Base-by-base conservation (phyloP, 2,888 invertebrate species). In the Hoplodrina ambigua region DNA sequence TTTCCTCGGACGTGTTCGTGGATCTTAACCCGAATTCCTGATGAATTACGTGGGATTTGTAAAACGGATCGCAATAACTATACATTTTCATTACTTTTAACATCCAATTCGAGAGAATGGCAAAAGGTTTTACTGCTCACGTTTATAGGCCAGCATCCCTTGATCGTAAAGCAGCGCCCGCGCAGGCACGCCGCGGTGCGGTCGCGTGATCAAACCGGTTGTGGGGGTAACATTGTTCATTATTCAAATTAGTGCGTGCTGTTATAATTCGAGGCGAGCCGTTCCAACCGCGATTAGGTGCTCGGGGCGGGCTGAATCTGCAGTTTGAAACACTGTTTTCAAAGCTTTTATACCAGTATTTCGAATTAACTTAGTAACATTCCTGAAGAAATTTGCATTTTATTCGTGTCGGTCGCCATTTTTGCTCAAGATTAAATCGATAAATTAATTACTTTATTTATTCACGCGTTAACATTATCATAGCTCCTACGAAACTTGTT, bases 181-280 rank as follows among this genome's bases (percentile, higher is more conserved):
- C 86, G 87, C 89, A 84, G 87, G 82, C 82, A 74, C 82, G 81
- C 73, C 77, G 77, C 72, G 75, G 66, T 61, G 66, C 83, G 83
- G 85, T 92, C 90, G 92, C 92, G 92, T 93, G 93, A 92, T 90
- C 86, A 86, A 91, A 94, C 94, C 93, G 93, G 94, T 94, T 89
- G 76, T 85, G 76, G 83, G 88, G 91, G 90, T 91, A 92, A 94
- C 93, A 93, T 92, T 93, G 93, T 94, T 93, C 94, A 94, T 94
- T 94, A 94, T 94, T 94, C 92, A 94, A 94, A 94, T 94, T 94
- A 94, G 92, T 93, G 91, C 93, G 91, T 92, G 93, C 89, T 93
- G 93, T 90, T 93, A 92, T 93, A 92, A 92, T 93, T 93, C 90
- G 90, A 91, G 87, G 84, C 90, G 88, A 88, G 88, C 90, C 88